Evolutionary conservation across 2,113 vertebrate genomes (phyloP), one percentile per base, ranked within the genome.

Genomic region (Chionomys nivalis): DNA sequence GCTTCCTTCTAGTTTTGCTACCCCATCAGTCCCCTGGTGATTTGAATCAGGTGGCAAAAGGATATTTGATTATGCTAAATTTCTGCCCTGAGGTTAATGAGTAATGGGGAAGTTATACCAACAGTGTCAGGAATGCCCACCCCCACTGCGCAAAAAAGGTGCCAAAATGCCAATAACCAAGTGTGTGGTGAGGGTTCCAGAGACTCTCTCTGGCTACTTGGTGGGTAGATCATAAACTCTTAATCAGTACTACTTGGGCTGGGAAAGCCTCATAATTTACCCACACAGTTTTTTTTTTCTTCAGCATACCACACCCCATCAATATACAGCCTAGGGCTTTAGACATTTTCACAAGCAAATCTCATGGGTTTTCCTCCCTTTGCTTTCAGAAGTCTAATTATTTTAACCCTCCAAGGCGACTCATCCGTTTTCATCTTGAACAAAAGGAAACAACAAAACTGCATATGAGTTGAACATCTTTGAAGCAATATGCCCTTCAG

Each of bases 201-300:
- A 75, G 97, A 95, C 97, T 97, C 24, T 97, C 97, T 97, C 4
- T 58, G 96, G 92, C 97, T 88, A 90, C 97, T 98, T 94, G 97
- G 96, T 97, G 96, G 92, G 94, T 90, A 95, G 98, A 98, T 97
- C 98, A 98, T 98, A 98, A 98, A 98, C 97, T 94, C 93, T 98
- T 98, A 97, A 98, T 98, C 98, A 98, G 98, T 97, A 97, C 96
- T 98, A 97, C 97, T 98, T 98, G 97, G 98, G 97, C 49, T 21
- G 94, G 96, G 96, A 97, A 98, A 98, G 93, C 95, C 97, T 97
- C 86, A 66, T 98, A 97, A 98, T 98, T 98, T 97, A 96, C 97
- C 94, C 95, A 95, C 96, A 97, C 95, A 24, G 97, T 98, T 97
- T 98, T 97, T 98, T 97, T 98, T 97, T 98, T 97, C 98, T 98